phyloP scores from a whole-genome alignment of 2,113 vertebrate species.

The Ciconia boyciana region DNA sequence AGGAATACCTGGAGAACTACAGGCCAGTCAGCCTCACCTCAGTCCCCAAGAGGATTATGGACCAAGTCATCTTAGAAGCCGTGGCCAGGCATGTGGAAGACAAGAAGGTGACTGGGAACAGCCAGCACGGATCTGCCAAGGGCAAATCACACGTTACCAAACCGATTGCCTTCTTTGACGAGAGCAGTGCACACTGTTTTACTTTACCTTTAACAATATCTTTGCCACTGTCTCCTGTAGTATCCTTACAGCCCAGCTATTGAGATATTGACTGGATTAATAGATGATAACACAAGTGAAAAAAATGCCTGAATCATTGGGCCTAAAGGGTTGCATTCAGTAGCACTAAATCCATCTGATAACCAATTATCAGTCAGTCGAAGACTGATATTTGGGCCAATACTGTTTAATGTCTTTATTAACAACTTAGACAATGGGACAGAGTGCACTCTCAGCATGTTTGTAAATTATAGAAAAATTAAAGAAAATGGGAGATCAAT shows the following conservation, averaged over 20 bases:
- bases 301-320: neutral
- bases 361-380: neutral
- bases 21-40: neutral
- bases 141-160: neutral
- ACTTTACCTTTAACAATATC: neutral
- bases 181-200: neutral
- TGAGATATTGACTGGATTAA: neutral
- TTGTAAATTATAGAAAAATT: neutral
- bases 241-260: neutral
- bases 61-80: neutral
- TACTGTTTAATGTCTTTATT: neutral
- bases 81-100: neutral
- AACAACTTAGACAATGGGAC: neutral
- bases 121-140: neutral
- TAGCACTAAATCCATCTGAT: neutral
- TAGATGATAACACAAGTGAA: neutral
- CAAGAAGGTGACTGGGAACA: neutral
- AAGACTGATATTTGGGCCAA: neutral
- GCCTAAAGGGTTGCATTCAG: neutral
- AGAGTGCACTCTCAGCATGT: neutral
- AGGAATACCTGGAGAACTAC: neutral
- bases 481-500: neutral
- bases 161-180: neutral
- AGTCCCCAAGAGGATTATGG: neutral
- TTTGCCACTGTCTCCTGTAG: neutral